phyloP scores from a whole-genome alignment of 2,113 vertebrate species.

The Origma solitaria region DNA sequence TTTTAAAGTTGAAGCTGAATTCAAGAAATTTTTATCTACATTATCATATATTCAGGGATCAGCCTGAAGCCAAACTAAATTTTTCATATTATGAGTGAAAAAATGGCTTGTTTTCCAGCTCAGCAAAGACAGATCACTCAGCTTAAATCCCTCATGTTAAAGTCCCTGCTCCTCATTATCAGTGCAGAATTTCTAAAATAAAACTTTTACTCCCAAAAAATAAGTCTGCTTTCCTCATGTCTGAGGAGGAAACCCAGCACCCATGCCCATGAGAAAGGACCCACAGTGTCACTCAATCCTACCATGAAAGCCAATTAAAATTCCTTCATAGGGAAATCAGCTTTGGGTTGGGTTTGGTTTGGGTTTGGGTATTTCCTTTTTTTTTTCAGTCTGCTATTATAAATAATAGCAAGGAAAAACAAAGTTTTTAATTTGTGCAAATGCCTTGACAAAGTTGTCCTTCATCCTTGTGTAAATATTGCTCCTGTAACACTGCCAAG shows the following conservation, averaged over 20 bases:
- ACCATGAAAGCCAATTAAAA: not conserved
- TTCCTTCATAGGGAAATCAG: not conserved
- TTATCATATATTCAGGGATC: not conserved
- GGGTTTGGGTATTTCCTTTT: not conserved
- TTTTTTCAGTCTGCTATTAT: not conserved
- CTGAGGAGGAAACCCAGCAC: not conserved
- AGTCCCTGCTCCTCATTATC: not conserved
- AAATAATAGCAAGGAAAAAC: conserved; percentile 29
- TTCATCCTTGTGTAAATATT: conserved; percentile 51
- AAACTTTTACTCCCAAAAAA: no score
- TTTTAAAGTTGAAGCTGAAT: not conserved
- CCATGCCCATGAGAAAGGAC: not conserved
- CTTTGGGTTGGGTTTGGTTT: not conserved
- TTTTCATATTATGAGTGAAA: not conserved
- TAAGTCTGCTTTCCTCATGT: no score
- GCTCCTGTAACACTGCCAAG: conserved; percentile 31
- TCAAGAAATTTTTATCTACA: not conserved
- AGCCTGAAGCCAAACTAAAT: not conserved
- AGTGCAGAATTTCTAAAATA: not conserved
- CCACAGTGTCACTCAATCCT: not conserved
- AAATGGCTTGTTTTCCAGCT: not conserved
- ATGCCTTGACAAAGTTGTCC: not conserved
- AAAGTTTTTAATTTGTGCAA: conserved; percentile 36
- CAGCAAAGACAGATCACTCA: not conserved
- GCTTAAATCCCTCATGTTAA: not conserved